Evolutionary conservation across 1,140 invertebrate species (phyloP), one percentile per base, ranked within the genome.

Genomic region (Bradynema listronoti): DNA sequence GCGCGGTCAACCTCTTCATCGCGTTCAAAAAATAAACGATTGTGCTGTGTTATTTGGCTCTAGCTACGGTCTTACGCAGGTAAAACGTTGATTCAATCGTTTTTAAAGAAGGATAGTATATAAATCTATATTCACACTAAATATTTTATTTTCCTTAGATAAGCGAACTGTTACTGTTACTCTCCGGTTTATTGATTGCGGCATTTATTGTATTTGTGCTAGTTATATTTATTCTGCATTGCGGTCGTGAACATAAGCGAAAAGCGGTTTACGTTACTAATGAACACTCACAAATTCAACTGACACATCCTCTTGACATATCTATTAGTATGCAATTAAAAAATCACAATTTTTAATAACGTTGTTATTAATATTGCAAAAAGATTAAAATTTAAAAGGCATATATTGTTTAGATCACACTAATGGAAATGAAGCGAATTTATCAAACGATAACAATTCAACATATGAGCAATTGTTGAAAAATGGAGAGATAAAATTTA

Each of bases 11-110:
- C 66, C 71, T 22, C 33, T 74, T 24, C 62, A 65, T 52, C 16
- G 64, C 32, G 63, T 74, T 29, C 52, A 62, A 46, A 65, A 73
- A 36, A 70, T 73, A n/a, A 74, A 77, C 53, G 72, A 74, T 45
- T 75, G 73, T 50, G 74, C 71, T 14, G 58, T 75, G n/a, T 46
- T 75, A 16, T 77, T 75, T 50, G 73, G 73, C 7, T 57, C 68
- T n/a, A 58, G 53, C n/a, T 75, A 77, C 56, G 73, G 74, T 22
- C 50, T 75, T 19, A 68, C 68, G 33, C 74, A 75, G 32, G 69
- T 68, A 16, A 45, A 50, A 9, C 51, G 29, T n/a, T 43, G 51
- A 60, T 24, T n/a, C 25, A n/a, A 60, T 60, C 11, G 11, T 59
- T 61, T 61, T 19, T 2, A 19, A 19, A 11, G 11, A 11, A 11